Evolutionary conservation across 2,113 vertebrate genomes (phyloP), one percentile per base, ranked within the genome.

Genomic region (Phodopus roborovskii): DNA sequence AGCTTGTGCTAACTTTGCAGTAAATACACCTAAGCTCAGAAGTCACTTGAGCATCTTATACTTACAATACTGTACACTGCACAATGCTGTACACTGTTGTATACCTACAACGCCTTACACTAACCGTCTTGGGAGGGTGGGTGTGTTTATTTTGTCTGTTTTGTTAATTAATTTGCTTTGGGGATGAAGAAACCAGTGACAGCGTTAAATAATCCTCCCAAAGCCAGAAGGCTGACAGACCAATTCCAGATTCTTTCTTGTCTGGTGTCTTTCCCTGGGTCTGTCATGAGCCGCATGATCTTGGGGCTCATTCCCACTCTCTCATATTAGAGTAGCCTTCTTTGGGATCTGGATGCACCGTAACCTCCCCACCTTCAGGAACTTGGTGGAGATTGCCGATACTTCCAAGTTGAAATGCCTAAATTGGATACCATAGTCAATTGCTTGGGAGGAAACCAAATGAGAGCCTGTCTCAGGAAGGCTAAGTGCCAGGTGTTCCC

Each of bases 111-210:
- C 6, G 45, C 45, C 45, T 45, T 45, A 45, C 45, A 45, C 45
- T 45, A 45, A 45, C 26, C 60, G 13, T 50, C 2, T 94, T 71
- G 58, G 36, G n/a, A n/a, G 50, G 20, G 50, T n/a, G 10, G 22
- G 19, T n/a, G 30, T 36, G 48, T 53, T 26, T 42, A 16, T 45
- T 79, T 82, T 66, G 24, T 36, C 30, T 56, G 7, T 17, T 53
- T 92, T 90, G 33, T 15, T 90, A 89, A 39, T 87, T 90, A 58
- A 45, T 78, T 62, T 84, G 42, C 84, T 58, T 83, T 70, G 10
- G 64, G 66, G 33, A 42, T 91, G 5, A 94, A n/a, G 39, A 93
- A 82, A 85, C 50, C 20, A 39, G 36, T 39, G 28, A 22, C 48
- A 60, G 30, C 48, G 33, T 94, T 84, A 84, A 79, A 12, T 78